phyloP scores from a whole-genome alignment of 2,888 invertebrate species.

The Drosophila hamatofila region DNA sequence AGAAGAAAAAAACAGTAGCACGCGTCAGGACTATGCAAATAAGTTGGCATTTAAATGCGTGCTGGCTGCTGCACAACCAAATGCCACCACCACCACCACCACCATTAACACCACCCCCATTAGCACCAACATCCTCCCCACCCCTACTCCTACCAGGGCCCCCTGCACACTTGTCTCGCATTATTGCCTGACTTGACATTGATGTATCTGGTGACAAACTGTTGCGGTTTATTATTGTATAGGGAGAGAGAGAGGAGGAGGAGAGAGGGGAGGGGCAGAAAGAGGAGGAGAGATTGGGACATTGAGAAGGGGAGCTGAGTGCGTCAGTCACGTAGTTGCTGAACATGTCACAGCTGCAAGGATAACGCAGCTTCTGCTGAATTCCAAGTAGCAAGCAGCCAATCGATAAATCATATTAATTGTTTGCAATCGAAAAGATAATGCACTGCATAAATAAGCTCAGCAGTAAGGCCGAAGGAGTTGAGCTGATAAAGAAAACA shows the following conservation, averaged over 20 bases:
- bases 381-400: constrained; percentile 24
- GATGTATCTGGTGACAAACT: constrained; percentile 82
- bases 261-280: not conserved
- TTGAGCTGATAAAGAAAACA: not conserved
- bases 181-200: constrained; percentile 74
- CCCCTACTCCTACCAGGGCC: not conserved
- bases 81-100: not conserved
- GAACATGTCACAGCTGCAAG: constrained; percentile 68
- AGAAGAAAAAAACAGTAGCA: constrained; percentile 12
- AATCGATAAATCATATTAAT: constrained; percentile 77
- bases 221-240: constrained; percentile 78
- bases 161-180: constrained; percentile 42
- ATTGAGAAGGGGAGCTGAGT: not conserved
- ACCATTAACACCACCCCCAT: not conserved
- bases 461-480: not conserved
- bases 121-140: constrained; percentile 4
- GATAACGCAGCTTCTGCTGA: constrained; percentile 30
- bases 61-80: constrained; percentile 24
- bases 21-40: constrained; percentile 58
- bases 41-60: constrained; percentile 59
- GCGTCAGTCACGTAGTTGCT: constrained; percentile 60
- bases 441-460: constrained; percentile 32
- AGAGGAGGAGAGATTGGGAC: not conserved
- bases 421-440: constrained; percentile 54
- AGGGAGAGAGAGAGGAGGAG: not conserved